Base-by-base conservation (phyloP, 1,140 invertebrate genomes). In the Ceratosolen solmsi region DNA sequence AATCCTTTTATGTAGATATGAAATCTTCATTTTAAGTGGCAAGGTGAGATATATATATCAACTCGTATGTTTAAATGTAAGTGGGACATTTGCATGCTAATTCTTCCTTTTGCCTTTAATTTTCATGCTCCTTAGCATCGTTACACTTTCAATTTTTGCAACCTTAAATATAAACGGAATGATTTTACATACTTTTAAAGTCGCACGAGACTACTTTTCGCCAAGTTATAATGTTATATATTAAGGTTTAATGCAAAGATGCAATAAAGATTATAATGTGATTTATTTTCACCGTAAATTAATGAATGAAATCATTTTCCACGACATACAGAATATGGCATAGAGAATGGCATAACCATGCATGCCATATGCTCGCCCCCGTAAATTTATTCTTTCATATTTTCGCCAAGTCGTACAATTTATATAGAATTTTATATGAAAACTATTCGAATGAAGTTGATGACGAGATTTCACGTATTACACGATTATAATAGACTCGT, bases 21-120 rank as follows among this genome's bases (percentile, higher is more conserved):
- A 60, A 75, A 75, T 75, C 73, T 75, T 72, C 25, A 51, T 72
- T 72, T 72, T 49, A 72, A 72, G 41, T 72, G 70, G 15, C 70
- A 25, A 49, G 41, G 41, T 51, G 41, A 49, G 15, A 27, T 56
- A 33, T 73, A 30, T 30, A 51, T 56, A 33, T 51, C 38, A 72
- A 30, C 7, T n/a, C 70, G 25, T 72, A 49, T 51, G 25, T 20
- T 51, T 38, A 71, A 71, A 22, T 56, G 30, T 56, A 73, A 73
- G 71, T 73, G 25, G 41, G 30, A 22, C 54, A 41, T 75, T 75
- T 75, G 30, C 33, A 38, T 60, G 73, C 33, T 60, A 41, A 60
- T 51, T 75, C 30, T 27, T 17, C 51, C 60, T 73, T 75, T 60
- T 38, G 15, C 20, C 73, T 60, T 75, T 75, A 58, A 58, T 60